Base-by-base conservation (phyloP, 1,140 invertebrate genomes). In the Himalopsyche phryganea region DNA sequence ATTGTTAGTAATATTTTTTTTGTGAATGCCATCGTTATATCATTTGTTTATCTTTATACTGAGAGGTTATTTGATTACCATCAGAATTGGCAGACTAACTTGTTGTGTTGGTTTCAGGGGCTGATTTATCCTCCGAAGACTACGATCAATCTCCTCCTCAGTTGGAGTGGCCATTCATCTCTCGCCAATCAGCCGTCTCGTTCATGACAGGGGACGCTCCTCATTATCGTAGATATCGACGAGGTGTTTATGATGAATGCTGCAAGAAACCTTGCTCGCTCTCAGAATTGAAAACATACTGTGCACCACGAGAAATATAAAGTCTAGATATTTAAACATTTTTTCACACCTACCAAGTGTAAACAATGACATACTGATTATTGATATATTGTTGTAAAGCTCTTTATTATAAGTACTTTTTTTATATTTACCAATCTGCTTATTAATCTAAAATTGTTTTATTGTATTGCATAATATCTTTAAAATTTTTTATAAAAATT, bases 151-250 rank as follows among this genome's bases (percentile, higher is more conserved):
- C 40, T 36, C 19, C 33, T 18, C 55, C 48, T 9, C 47, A 56
- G 32, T 15, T 36, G 6, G 45, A 46, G 33, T 66, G 54, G 45
- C 66, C 66, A 1, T 63, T 56, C 46, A 11, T 48, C 9, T 59
- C 51, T 38, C 56, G 44, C 13, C 19, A 56, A 1, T 35, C 28
- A 23, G 60, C 61, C n/a, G 33, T 55, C 9, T 32, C 58, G 0
- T 41, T 64, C 18, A 54, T 66, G 28, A 28, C 14, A 18, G 38
- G 15, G 33, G 20, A 35, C 32, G 47, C 11, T 6, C 9, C 1
- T 18, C 20, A 18, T 35, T 35, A 11, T 14, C 23, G 47, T 11
- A 11, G 17, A 7, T 15, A 35, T 9, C 45, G 45, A 18, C 44
- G 19, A 0, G 47, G 47, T 14, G 13, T 50, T 1, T 33, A 15